These are phyloP conservation scores for Catostomus latipinnis DNA, from an alignment of 2,797 vertebrate species.

Conservation along the genomic window DNA sequence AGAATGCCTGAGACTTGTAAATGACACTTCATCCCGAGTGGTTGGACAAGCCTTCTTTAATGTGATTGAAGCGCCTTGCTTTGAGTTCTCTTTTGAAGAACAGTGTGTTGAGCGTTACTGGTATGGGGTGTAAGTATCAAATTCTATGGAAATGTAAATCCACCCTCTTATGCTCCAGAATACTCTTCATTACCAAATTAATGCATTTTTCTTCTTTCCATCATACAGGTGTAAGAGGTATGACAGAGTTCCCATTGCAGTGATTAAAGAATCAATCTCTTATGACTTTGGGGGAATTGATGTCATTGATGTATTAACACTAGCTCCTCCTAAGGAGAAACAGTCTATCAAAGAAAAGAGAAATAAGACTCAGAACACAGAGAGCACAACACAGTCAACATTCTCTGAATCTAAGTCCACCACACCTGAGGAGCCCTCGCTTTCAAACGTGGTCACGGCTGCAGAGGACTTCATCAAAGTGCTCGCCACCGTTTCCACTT, in stretches of 20 bases:
- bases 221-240: conserved; percentile 85
- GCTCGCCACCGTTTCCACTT: conserved; percentile 83
- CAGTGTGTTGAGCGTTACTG: conserved; percentile 88
- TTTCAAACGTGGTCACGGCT: conserved; percentile 74
- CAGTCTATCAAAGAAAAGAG: conserved; percentile 52
- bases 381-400: conserved; percentile 60
- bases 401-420: conserved; percentile 57
- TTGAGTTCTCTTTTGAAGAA: conserved; percentile 83
- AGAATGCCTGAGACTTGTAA: conserved; percentile 82
- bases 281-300: conserved; percentile 86
- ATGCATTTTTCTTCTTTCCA: conserved; percentile 19
- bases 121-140: conserved; percentile 89
- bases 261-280: conserved; percentile 81
- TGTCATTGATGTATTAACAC: conserved; percentile 79
- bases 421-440: conserved; percentile 69
- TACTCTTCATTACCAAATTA: background rate
- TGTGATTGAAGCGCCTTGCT: conserved; percentile 89
- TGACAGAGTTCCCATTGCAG: conserved; percentile 82
- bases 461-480: conserved; percentile 81
- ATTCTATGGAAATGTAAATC: background rate
- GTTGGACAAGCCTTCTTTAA: conserved; percentile 92
- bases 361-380: conserved; percentile 47
- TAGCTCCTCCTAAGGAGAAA: conserved; percentile 66
- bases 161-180: background rate
- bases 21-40: conserved; percentile 85